Evolutionary conservation across 2,113 vertebrate species (phyloP).

Genomic region (Muntiacus muntjak): DNA sequence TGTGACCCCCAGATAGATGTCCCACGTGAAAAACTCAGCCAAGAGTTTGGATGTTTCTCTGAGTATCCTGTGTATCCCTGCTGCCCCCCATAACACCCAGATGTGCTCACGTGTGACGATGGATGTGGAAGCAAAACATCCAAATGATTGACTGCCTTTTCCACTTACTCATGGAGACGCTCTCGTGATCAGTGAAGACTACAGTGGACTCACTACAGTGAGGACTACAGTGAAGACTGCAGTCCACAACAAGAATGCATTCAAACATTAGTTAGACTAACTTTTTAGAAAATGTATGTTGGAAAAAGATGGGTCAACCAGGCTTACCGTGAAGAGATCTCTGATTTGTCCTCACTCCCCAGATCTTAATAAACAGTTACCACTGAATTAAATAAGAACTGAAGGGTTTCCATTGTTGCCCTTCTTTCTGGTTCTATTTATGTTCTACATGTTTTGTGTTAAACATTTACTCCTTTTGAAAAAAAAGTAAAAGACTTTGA

Average conservation of each 20-base stretch:
- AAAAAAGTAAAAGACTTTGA: not conserved
- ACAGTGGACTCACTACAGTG: too few relatives aligned
- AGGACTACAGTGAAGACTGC: fast-evolving
- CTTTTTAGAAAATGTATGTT: fast-evolving
- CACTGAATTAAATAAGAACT: too few relatives aligned
- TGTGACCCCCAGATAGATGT: too few relatives aligned
- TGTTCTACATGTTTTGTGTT: not conserved
- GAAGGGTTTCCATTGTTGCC: not conserved
- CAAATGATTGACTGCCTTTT: too few relatives aligned
- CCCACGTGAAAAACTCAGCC: not conserved
- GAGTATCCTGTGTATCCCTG: not conserved
- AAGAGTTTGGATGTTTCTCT: not conserved
- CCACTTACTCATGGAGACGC: fast-evolving
- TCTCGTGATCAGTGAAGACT: fast-evolving
- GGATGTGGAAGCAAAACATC: not conserved
- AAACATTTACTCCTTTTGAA: not conserved
- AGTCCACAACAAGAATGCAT: not conserved
- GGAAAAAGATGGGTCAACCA: not conserved
- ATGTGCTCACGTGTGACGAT: fast-evolving
- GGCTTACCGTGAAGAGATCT: fast-evolving
- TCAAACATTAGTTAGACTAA: not conserved
- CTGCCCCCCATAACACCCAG: fast-evolving
- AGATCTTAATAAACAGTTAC: not conserved
- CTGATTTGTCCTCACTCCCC: not conserved
- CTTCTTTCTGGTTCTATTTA: not conserved